phyloP scores from a whole-genome alignment of 2,113 vertebrate species.

The Pseudois nayaur region DNA sequence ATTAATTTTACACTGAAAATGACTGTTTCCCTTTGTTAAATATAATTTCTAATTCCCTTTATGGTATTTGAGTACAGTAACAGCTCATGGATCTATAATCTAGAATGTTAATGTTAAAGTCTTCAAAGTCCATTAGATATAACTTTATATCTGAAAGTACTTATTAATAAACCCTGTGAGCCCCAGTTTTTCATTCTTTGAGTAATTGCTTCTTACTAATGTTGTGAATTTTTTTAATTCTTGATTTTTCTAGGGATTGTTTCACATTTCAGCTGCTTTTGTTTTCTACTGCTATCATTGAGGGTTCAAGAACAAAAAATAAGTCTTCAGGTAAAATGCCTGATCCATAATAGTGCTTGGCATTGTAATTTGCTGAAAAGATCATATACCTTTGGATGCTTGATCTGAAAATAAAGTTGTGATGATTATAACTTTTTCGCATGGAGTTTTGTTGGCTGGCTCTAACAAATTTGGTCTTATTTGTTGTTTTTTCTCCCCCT shows the following conservation, averaged over 20 bases:
- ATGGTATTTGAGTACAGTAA: not conserved
- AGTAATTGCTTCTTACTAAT: constrained; percentile 69
- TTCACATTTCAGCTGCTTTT: constrained; percentile 77
- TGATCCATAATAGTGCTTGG: constrained; percentile 69
- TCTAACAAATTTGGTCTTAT: constrained; percentile 58
- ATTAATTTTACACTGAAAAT: not conserved
- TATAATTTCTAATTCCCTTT: constrained; percentile 12
- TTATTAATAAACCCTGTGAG: constrained; percentile 25
- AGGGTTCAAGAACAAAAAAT: constrained; percentile 74
- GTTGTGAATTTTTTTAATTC: constrained; percentile 69
- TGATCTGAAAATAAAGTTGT: constrained; percentile 56
- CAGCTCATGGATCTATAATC: not conserved
- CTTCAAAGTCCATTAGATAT: not conserved
- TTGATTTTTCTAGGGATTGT: constrained; percentile 76
- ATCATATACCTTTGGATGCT: constrained; percentile 57
- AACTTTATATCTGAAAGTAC: constrained; percentile 25
- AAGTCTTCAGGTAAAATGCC: constrained; percentile 76
- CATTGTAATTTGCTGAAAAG: constrained; percentile 54
- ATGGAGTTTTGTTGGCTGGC: constrained; percentile 71
- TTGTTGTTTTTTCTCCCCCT: constrained; percentile 17
- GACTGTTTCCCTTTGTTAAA: constrained; percentile 3
- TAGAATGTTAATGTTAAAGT: not conserved
- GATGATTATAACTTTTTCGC: constrained; percentile 51
- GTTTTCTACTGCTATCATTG: constrained; percentile 77
- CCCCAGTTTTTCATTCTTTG: constrained; percentile 54